Conservation (phyloP, 37 sponge, comb jelly and placozoan species). For the Amphimedon queenslandica region DNA sequence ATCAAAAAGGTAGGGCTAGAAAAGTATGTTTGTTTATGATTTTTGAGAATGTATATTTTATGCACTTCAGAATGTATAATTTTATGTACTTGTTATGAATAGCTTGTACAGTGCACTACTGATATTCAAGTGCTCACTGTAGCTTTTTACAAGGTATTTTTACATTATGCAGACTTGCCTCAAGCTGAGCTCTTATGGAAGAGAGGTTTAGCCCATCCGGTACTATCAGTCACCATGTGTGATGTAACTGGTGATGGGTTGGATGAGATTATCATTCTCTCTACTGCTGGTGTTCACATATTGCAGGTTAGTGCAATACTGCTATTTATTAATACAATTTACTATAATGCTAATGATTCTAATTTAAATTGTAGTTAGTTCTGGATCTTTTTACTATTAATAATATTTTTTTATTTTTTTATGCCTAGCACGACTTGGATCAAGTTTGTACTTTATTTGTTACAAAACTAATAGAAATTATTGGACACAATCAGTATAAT, state of each 20-base stretch:
- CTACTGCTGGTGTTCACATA: conserved; percentile 69
- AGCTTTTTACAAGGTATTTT: background rate
- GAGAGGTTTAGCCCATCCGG: conserved; percentile 54
- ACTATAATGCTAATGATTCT: too few species aligned
- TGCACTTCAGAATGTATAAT: background rate
- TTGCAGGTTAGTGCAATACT: conserved; percentile 48
- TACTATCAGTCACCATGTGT: conserved; percentile 63
- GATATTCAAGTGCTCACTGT: background rate
- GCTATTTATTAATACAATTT: background rate
- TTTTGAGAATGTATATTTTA: background rate
- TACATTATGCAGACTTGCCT: too few species aligned
- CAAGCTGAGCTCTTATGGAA: conserved; percentile 30
- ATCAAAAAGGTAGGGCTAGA: too few species aligned
- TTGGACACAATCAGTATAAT: too few species aligned
- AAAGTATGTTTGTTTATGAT: background rate
- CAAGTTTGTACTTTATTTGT: conserved; percentile 1
- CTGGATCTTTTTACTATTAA: too few species aligned
- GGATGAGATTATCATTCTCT: conserved; percentile 52
- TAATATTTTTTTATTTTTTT: too few species aligned
- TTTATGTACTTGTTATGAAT: background rate
- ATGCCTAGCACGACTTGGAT: background rate
- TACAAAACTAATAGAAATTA: too few species aligned
- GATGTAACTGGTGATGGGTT: conserved; percentile 78
- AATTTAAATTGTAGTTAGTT: too few species aligned
- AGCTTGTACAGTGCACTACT: too few species aligned